Evolutionary conservation across 1,140 invertebrate species (phyloP).

Genomic region (Ridgeia piscesae): DNA sequence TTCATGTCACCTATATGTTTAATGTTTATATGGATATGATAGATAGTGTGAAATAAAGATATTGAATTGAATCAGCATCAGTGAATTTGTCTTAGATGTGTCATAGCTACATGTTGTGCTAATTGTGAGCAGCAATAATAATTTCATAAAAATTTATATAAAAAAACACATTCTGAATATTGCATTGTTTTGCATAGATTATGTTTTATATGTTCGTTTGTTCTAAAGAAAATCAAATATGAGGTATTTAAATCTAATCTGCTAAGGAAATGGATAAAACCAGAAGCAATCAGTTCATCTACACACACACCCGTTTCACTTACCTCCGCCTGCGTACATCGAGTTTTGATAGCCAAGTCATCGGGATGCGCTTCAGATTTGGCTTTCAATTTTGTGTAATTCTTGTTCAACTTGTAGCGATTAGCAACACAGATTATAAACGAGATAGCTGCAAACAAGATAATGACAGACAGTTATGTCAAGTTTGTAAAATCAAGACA

Average conservation of each 20-base stretch:
- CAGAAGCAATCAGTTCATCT: background rate
- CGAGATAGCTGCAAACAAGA: constrained; percentile 23
- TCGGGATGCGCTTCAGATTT: background rate
- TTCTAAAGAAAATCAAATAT: background rate
- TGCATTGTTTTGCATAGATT: background rate
- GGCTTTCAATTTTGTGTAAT: constrained; percentile 30
- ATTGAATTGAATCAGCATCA: no score
- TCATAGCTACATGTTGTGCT: no score
- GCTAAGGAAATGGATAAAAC: no score
- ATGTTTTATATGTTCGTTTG: background rate
- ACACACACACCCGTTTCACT: background rate
- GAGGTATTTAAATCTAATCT: no score
- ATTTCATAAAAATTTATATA: no score
- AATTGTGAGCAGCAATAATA: no score
- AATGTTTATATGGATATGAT: no score
- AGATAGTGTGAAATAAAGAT: no score
- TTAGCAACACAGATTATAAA: constrained; percentile 34
- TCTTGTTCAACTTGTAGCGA: constrained; percentile 36
- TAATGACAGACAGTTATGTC: background rate
- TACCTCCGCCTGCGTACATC: constrained; percentile 6
- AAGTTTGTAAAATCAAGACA: no score
- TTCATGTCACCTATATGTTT: no score
- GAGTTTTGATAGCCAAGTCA: background rate
- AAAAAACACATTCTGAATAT: background rate
- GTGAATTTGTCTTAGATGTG: no score